Percentiles rank a stretch among this genome's conserved stretches.
These are phyloP conservation scores for Rutpela maculata DNA, from an alignment of 2,888 invertebrate genomes.

Conservation along the genomic window DNA sequence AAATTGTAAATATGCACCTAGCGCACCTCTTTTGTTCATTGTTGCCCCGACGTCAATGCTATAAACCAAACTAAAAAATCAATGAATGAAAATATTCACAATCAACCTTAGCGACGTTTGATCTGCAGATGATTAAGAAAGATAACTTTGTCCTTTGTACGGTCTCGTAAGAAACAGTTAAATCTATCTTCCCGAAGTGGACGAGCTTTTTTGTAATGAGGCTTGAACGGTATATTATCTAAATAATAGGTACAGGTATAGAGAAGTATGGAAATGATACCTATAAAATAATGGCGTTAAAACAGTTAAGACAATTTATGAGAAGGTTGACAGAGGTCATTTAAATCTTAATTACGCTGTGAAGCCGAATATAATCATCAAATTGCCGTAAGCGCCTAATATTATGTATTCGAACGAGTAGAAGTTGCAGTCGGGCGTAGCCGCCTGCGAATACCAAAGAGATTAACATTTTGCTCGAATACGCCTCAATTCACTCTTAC, in stretches of 20 bases:
- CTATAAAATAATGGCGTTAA: conserved; percentile 15
- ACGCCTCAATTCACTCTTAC: too few species aligned
- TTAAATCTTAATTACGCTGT: background rate
- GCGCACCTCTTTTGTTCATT: background rate
- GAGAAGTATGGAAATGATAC: conserved; percentile 12
- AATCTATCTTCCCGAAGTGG: conserved; percentile 11
- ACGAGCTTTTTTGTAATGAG: conserved; percentile 12
- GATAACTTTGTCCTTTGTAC: conserved; percentile 24
- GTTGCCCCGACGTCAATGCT: background rate
- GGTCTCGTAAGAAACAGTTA: conserved; percentile 16
- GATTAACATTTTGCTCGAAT: too few species aligned
- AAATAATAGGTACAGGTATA: background rate
- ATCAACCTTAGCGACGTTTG: conserved; percentile 8
- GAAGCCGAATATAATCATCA: background rate
- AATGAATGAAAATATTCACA: conserved; percentile 21
- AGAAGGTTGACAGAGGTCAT: background rate
- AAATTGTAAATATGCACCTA: too few species aligned
- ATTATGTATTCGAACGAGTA: too few species aligned
- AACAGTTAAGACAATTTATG: conserved; percentile 21
- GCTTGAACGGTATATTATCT: conserved; percentile 2
- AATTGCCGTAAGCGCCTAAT: background rate
- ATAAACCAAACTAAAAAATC: background rate
- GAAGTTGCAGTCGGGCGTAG: too few species aligned
- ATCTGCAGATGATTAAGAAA: conserved; percentile 4
- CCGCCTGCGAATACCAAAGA: too few species aligned